Evolutionary conservation across 2,113 vertebrate species (phyloP).

Genomic region (Syrrhaptes paradoxus): DNA sequence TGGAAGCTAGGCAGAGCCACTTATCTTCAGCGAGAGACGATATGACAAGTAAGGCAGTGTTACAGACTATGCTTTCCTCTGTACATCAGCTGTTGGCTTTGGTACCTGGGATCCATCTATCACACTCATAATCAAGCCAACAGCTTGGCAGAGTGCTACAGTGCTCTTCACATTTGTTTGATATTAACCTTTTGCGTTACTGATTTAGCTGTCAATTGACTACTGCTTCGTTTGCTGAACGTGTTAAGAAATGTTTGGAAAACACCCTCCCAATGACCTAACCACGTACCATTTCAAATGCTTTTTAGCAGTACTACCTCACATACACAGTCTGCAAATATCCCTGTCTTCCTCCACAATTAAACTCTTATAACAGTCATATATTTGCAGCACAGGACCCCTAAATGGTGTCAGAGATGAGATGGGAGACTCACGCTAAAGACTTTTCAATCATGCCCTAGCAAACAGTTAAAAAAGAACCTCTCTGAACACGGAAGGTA

Average conservation of each 20-base stretch:
- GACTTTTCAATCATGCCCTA: not conserved
- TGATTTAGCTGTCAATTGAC: not conserved
- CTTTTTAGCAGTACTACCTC: not conserved
- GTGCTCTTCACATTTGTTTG: not conserved
- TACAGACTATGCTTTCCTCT: not conserved
- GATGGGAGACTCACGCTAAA: not conserved
- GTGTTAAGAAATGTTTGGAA: not conserved
- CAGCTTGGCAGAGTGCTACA: not conserved
- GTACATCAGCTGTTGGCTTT: not conserved
- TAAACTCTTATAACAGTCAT: not conserved
- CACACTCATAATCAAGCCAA: not conserved
- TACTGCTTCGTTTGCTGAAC: not conserved
- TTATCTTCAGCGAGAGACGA: not conserved
- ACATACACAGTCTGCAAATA: not conserved
- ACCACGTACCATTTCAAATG: fast-evolving
- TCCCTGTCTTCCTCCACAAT: not conserved
- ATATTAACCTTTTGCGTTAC: not conserved
- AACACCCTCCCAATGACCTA: not conserved
- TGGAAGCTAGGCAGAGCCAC: not conserved
- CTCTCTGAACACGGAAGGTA: not conserved
- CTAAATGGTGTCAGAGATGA: not conserved
- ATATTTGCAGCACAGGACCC: not conserved
- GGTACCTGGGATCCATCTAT: not conserved
- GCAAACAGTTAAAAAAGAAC: not conserved
- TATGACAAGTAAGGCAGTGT: not conserved